phyloP scores from a whole-genome alignment of 1,140 invertebrate species.

The Lepidurus apus region DNA sequence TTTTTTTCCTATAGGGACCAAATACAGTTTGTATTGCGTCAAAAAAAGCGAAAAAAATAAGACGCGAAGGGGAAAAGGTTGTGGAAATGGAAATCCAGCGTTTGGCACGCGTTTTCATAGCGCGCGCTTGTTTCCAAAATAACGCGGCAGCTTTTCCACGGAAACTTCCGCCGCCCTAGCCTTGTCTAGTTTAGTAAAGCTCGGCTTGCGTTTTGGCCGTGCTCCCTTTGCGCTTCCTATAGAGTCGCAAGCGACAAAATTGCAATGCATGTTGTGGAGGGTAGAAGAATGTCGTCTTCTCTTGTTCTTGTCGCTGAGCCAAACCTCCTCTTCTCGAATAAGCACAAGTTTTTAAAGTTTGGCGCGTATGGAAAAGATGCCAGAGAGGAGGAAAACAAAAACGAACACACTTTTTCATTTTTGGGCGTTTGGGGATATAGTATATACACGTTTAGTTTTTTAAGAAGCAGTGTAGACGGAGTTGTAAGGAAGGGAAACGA shows the following conservation, averaged over 20 bases:
- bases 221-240: not conserved
- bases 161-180: conserved; percentile 1
- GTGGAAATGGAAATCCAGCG: not conserved
- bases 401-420: not conserved
- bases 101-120: conserved; percentile 14
- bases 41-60: not conserved
- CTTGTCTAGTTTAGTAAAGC: not conserved
- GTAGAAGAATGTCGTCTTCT: conserved; percentile 15
- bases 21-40: too few relatives aligned
- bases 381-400: not conserved
- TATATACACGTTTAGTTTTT: not conserved
- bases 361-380: not conserved
- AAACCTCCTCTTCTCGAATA: not conserved
- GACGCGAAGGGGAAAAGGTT: not conserved
- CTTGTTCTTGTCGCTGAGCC: conserved; percentile 1
- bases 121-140: conserved; percentile 18
- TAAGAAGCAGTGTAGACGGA: not conserved
- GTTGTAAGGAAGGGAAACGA: not conserved
- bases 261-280: not conserved
- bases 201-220: not conserved
- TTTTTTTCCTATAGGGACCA: too few relatives aligned
- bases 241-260: not conserved
- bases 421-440: not conserved
- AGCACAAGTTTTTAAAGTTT: not conserved
- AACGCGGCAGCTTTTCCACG: not conserved